phyloP scores from a whole-genome alignment of 2,113 vertebrate genomes.

The Sclerurus mexicanus region DNA sequence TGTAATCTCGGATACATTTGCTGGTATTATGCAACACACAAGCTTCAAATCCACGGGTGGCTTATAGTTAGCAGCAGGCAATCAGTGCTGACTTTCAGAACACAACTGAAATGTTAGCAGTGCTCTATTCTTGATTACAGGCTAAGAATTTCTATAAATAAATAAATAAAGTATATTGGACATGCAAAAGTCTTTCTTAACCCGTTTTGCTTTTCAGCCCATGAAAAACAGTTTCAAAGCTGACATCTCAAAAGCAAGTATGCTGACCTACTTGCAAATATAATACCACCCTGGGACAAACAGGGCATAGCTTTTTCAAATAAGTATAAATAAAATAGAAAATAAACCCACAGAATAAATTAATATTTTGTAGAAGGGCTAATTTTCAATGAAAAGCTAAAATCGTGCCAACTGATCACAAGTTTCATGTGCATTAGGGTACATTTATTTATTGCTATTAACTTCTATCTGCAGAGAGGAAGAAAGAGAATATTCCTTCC shows the following conservation, averaged over 20 bases:
- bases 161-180: not conserved
- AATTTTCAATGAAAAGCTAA: slow-evolving; percentile 26
- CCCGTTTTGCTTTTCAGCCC: not conserved
- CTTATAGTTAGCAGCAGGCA: slow-evolving; percentile 6
- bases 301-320: not conserved
- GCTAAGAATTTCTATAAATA: not conserved
- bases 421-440: not conserved
- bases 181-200: not conserved
- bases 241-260: not conserved
- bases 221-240: not conserved
- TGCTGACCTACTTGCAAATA: slow-evolving; percentile 33
- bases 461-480: slow-evolving; percentile 34
- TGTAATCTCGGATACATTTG: slow-evolving; percentile 31
- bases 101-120: not conserved
- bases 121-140: not conserved
- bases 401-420: slow-evolving; percentile 22
- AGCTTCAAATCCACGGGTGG: slow-evolving; percentile 14
- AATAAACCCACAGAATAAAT: slow-evolving; percentile 4
- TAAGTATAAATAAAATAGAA: slow-evolving; percentile 28
- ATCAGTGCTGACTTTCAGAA: not conserved
- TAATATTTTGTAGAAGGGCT: slow-evolving; percentile 47
- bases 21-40: not conserved
- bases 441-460: slow-evolving; percentile 35
- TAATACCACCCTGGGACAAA: slow-evolving; percentile 17
- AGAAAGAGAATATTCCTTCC: not conserved